A percentile compares a stretch with the other conserved stretches of the same genome.
These are phyloP conservation scores for Romanogobio albipinnatus DNA, from an alignment of 2,113 vertebrate genomes.

Conservation along the genomic window DNA sequence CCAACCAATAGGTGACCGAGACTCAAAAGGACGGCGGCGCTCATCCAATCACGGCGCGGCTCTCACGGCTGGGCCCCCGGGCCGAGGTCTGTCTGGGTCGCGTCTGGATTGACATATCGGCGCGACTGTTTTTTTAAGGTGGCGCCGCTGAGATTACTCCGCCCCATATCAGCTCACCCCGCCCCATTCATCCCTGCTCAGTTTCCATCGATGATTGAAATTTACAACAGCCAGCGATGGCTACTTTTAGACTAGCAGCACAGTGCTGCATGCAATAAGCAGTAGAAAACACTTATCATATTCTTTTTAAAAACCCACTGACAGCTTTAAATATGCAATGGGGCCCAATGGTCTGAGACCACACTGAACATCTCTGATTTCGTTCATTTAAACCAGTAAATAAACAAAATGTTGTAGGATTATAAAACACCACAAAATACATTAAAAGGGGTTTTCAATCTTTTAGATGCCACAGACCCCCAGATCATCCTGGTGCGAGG, in stretches of 20 bases:
- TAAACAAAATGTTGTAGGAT: neutral
- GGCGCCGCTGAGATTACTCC: constrained; percentile 65
- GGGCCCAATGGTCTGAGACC: neutral
- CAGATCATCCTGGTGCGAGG: too few species aligned
- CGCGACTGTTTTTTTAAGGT: constrained; percentile 68
- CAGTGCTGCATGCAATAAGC: neutral
- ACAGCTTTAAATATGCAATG: neutral
- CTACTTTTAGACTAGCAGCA: neutral
- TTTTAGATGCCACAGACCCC: too few species aligned
- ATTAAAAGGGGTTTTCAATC: neutral
- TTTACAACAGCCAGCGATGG: constrained; percentile 4
- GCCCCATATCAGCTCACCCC: constrained; percentile 33
- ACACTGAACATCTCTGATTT: neutral
- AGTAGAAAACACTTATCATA: neutral
- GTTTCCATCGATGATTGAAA: constrained; percentile 40
- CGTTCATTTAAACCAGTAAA: neutral
- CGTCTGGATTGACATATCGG: constrained; percentile 72
- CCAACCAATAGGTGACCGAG: constrained; percentile 64
- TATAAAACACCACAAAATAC: neutral
- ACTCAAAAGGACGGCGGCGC: constrained; percentile 56
- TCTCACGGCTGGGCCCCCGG: constrained; percentile 62
- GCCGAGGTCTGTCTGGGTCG: constrained; percentile 69
- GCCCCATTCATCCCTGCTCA: neutral
- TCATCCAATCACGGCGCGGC: constrained; percentile 61
- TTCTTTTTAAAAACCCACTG: neutral